Evolutionary conservation across 1,140 invertebrate species (phyloP).

Genomic region (Heterodera schachtii): DNA sequence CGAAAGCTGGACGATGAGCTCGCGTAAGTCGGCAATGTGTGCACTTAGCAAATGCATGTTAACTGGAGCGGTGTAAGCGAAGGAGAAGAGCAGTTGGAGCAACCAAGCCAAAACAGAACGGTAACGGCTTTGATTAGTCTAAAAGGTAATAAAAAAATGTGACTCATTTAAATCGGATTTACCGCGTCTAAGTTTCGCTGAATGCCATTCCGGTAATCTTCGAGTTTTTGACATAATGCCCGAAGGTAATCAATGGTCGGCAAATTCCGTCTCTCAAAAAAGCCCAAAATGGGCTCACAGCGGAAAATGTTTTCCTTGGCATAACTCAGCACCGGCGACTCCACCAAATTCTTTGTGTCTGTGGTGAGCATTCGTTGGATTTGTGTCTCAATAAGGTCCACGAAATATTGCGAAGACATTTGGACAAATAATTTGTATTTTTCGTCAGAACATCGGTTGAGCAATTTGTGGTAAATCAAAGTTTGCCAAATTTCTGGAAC

Average conservation of each 20-base stretch:
- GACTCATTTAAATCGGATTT: not conserved
- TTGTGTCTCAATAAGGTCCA: conserved; percentile 29
- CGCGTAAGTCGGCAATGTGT: conserved; percentile 15
- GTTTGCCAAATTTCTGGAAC: conserved; percentile 21
- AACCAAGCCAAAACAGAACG: conserved; percentile 6
- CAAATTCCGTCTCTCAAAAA: conserved; percentile 17
- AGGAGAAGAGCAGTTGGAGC: conserved; percentile 10
- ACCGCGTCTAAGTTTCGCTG: conserved; percentile 14
- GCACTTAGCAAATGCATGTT: conserved; percentile 17
- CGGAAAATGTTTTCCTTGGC: conserved; percentile 18
- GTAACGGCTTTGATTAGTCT: not conserved
- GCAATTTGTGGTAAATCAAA: conserved; percentile 19
- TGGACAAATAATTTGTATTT: conserved; percentile 28
- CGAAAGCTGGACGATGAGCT: not conserved
- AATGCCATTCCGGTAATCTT: conserved; percentile 5
- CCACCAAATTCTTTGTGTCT: conserved; percentile 16
- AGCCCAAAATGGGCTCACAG: conserved; percentile 14
- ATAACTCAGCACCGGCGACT: conserved; percentile 34
- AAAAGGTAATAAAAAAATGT: not conserved
- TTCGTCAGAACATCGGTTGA: conserved; percentile 23
- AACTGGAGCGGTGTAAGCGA: conserved; percentile 15
- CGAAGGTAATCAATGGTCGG: conserved; percentile 16
- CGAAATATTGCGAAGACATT: conserved; percentile 32
- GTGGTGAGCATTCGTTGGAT: conserved; percentile 27
- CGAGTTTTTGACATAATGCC: conserved; percentile 13